Base-by-base conservation (phyloP, 2,888 invertebrate species). In the Synanthedon vespiformis region DNA sequence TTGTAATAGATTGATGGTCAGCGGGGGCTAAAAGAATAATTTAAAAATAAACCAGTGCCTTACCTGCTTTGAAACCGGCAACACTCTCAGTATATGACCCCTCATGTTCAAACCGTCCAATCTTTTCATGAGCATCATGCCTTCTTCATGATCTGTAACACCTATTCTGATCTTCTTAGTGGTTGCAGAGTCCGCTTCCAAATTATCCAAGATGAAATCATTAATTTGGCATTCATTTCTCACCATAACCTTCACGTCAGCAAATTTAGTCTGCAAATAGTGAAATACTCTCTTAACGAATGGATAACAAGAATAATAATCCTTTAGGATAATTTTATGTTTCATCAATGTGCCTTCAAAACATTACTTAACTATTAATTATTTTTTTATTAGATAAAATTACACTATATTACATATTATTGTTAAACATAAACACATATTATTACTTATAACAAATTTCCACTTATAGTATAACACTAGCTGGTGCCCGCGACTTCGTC, bases 101-200 rank as follows among this genome's bases (percentile, higher is more conserved):
- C 66, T 61, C 56, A 78, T 61, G 3, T 73, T 64, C 53, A 68
- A 83, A 1, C 84, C 82, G 40, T 83, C 68, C 1, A 87, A 64
- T 54, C 68, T 72, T 60, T 82, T 80, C 40, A 80, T 72, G 2
- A 87, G 51, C 51, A 70, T 67, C 4, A 61, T 63, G 0, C 81
- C 84, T 53, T 85, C 84, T 1, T 60, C 58, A 12, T 77, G 78
- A 50, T 80, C 72, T 0, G 77, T 65, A 1, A 85, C 62, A 0
- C 83, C 85, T 6, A 87, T 73, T 0, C 80, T 69, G 6, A 84
- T 75, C 58, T 78, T 81, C 57, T 82, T 85, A 0, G 64, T 61
- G 3, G 74, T 74, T 54, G 71, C 69, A 6, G 55, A 58, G 27
- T 81, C 83, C 1, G 8, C 54, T 1, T 75, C 58, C 40, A 86